phyloP scores from a whole-genome alignment of 2,113 vertebrate genomes.

The Mus spicilegus region DNA sequence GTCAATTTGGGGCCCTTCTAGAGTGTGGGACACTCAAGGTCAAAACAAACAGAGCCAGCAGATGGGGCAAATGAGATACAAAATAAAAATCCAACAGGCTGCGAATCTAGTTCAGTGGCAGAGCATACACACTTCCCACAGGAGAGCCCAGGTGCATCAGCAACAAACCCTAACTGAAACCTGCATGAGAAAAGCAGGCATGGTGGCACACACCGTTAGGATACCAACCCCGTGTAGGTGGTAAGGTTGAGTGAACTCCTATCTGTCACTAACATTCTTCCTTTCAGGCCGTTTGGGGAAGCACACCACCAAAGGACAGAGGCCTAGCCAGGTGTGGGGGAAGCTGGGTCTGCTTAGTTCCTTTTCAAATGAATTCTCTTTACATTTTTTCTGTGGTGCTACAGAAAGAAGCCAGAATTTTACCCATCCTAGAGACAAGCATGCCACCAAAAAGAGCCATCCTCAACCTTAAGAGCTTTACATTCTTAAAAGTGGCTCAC shows the following conservation, averaged over 20 bases:
- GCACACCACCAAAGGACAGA: neutral
- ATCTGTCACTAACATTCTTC: too few relatives aligned
- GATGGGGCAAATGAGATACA: neutral
- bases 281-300: neutral
- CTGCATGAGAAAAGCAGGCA: neutral
- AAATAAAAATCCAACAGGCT: neutral
- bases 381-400: neutral
- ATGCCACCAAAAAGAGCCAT: too few relatives aligned
- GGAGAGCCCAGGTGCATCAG: neutral
- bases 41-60: neutral
- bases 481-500: neutral
- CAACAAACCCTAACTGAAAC: neutral
- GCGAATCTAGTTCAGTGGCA: neutral
- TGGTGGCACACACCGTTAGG: neutral
- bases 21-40: neutral
- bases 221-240: neutral
- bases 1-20: too few relatives aligned
- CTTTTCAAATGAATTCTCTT: too few relatives aligned
- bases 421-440: neutral
- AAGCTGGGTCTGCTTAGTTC: neutral
- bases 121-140: neutral
- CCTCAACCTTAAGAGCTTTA: neutral
- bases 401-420: neutral
- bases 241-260: neutral
- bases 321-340: neutral